phyloP scores from a whole-genome alignment of 2,888 invertebrate species.

The Deilephila porcellus region DNA sequence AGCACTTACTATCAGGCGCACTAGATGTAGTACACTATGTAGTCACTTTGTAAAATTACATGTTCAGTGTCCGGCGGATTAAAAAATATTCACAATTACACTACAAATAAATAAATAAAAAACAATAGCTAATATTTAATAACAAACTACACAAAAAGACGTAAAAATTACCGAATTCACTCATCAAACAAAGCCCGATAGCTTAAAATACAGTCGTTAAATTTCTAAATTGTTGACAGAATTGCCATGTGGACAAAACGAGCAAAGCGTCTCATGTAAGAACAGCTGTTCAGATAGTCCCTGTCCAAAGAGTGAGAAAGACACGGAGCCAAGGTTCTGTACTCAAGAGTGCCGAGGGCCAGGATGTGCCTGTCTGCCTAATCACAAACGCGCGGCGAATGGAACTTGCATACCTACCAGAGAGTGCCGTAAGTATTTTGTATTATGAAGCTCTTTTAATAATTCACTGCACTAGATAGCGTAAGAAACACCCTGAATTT shows the following conservation, averaged over 20 bases:
- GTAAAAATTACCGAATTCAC: too few species aligned
- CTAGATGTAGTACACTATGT: too few species aligned
- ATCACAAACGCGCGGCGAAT: conserved; percentile 3
- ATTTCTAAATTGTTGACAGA: background rate
- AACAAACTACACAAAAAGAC: too few species aligned
- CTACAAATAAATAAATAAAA: too few species aligned
- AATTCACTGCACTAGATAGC: too few species aligned
- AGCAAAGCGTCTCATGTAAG: background rate
- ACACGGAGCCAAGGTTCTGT: background rate
- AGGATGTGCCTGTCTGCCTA: background rate
- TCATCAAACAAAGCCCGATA: too few species aligned
- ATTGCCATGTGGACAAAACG: background rate
- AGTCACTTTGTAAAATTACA: too few species aligned
- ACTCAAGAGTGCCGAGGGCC: background rate
- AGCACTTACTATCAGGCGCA: too few species aligned
- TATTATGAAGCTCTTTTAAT: background rate
- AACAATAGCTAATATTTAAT: too few species aligned
- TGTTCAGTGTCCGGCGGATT: too few species aligned
- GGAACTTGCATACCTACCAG: conserved; percentile 14
- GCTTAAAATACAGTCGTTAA: background rate
- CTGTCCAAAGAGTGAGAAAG: background rate
- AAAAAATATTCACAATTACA: too few species aligned
- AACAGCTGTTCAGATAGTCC: background rate
- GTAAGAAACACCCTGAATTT: too few species aligned
- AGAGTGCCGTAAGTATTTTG: conserved; percentile 14